Evolutionary conservation across 2,797 vertebrate genomes (phyloP).

Genomic region (Petrocephalus sullivani): DNA sequence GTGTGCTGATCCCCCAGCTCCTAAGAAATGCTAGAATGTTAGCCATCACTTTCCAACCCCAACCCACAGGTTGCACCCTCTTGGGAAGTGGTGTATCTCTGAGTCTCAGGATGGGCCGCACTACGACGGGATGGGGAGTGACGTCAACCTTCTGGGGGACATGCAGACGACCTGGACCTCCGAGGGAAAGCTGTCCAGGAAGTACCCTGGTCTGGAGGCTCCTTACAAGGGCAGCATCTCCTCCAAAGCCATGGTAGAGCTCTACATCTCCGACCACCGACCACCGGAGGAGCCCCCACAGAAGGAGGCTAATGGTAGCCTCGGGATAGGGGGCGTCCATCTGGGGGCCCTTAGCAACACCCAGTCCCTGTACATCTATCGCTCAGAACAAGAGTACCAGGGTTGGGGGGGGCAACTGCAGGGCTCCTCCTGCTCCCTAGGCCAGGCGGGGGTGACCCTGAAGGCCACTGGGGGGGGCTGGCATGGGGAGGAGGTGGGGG

Average conservation of each 20-base stretch:
- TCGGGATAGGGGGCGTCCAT: conserved; percentile 33
- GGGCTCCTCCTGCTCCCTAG: conserved; percentile 43
- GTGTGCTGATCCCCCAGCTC: conserved; percentile 4
- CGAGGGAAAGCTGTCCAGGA: conserved; percentile 38
- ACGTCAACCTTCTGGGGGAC: conserved; percentile 43
- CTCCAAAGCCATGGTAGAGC: conserved; percentile 55
- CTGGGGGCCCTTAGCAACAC: conserved; percentile 36
- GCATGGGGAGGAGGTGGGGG: conserved; percentile 38
- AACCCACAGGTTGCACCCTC: conserved; percentile 42
- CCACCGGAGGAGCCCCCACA: conserved; percentile 33
- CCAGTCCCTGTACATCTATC: conserved; percentile 51
- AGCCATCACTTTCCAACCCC: not conserved
- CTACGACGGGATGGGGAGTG: conserved; percentile 51
- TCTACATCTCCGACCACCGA: conserved; percentile 49
- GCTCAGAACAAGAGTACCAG: conserved; percentile 28
- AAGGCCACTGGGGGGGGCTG: not conserved
- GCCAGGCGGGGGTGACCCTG: conserved; percentile 62
- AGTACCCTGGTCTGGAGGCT: conserved; percentile 32
- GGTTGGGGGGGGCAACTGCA: conserved; percentile 40
- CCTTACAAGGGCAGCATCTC: conserved; percentile 28
- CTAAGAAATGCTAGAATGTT: conserved; percentile 30
- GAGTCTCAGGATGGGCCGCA: conserved; percentile 48
- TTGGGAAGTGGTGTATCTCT: conserved; percentile 48
- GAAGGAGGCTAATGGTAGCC: conserved; percentile 34
- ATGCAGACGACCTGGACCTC: conserved; percentile 32